These are phyloP conservation scores for Pangasius djambal DNA, from an alignment of 2,797 vertebrate genomes.

Conservation along the genomic window DNA sequence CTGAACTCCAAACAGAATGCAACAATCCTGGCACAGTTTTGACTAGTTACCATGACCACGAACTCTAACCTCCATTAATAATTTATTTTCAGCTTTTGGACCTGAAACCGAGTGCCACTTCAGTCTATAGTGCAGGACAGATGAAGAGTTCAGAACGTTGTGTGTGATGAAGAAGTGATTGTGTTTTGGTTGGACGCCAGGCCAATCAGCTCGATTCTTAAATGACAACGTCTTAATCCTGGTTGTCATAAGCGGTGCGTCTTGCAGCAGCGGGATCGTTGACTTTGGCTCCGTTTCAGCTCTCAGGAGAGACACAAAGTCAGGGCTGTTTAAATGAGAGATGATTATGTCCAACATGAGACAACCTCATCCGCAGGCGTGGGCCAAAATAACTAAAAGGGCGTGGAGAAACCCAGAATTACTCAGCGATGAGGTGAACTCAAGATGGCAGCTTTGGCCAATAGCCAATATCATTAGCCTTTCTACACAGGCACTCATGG, in stretches of 20 bases:
- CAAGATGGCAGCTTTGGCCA: slow-evolving; percentile 18
- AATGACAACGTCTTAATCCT: slow-evolving; percentile 55
- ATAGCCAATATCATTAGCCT: not conserved
- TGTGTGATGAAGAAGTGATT: slow-evolving; percentile 24
- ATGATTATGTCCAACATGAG: slow-evolving; percentile 43
- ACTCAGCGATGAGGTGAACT: slow-evolving; percentile 15
- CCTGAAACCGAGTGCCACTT: too few relatives aligned
- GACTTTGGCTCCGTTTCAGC: slow-evolving; percentile 44
- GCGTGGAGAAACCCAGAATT: not conserved
- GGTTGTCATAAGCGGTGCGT: slow-evolving; percentile 36
- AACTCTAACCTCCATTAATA: not conserved
- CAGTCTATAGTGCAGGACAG: not conserved
- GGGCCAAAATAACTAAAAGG: slow-evolving; percentile 39
- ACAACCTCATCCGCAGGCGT: slow-evolving; percentile 29
- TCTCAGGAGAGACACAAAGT: slow-evolving; percentile 37
- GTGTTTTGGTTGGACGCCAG: slow-evolving; percentile 44
- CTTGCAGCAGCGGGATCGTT: slow-evolving; percentile 19
- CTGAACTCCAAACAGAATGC: not conserved
- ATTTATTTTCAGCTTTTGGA: not conserved
- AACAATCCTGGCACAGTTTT: not conserved
- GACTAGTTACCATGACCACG: not conserved
- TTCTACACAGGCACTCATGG: not conserved
- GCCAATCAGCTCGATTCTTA: slow-evolving; percentile 43
- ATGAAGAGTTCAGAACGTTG: not conserved
- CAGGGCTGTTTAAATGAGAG: slow-evolving; percentile 44